Evolutionary conservation across 1,140 invertebrate species (phyloP).

Genomic region (Lysiphlebus fabarum): DNA sequence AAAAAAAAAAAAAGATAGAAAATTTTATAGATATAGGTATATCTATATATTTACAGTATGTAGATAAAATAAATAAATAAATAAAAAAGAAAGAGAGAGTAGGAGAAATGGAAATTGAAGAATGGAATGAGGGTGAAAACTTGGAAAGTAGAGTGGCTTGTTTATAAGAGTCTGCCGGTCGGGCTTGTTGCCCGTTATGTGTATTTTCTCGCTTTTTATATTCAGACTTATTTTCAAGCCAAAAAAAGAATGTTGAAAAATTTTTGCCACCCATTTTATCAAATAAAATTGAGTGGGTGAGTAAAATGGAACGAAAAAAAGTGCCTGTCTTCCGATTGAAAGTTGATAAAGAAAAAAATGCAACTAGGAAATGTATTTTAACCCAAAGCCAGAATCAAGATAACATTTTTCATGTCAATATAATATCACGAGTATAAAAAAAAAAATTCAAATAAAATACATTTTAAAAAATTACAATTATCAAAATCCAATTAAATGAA

Average conservation of each 20-base stretch:
- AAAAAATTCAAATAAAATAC: too few relatives aligned
- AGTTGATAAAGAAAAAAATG: not conserved
- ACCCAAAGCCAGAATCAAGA: not conserved
- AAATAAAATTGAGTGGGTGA: slow-evolving; percentile 19
- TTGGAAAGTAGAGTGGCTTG: slow-evolving; percentile 13
- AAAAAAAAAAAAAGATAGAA: not conserved
- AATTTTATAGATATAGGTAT: too few relatives aligned
- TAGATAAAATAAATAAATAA: too few relatives aligned
- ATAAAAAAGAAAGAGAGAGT: not conserved
- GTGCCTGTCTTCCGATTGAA: slow-evolving; percentile 6
- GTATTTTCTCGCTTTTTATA: not conserved
- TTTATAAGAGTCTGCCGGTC: slow-evolving; percentile 14
- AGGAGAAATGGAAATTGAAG: slow-evolving; percentile 2
- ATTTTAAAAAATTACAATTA: too few relatives aligned
- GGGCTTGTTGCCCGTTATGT: not conserved
- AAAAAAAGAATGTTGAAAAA: slow-evolving; percentile 9
- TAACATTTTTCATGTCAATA: too few relatives aligned
- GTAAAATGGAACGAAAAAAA: slow-evolving; percentile 1
- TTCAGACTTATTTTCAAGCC: too few relatives aligned
- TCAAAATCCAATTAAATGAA: too few relatives aligned
- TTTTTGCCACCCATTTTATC: slow-evolving; percentile 15
- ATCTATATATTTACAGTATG: too few relatives aligned
- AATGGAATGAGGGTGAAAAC: slow-evolving; percentile 13
- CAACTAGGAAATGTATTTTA: not conserved
- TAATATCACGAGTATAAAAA: too few relatives aligned